Evolutionary conservation across 2,888 invertebrate genomes (phyloP).

Genomic region (Laothoe populi): DNA sequence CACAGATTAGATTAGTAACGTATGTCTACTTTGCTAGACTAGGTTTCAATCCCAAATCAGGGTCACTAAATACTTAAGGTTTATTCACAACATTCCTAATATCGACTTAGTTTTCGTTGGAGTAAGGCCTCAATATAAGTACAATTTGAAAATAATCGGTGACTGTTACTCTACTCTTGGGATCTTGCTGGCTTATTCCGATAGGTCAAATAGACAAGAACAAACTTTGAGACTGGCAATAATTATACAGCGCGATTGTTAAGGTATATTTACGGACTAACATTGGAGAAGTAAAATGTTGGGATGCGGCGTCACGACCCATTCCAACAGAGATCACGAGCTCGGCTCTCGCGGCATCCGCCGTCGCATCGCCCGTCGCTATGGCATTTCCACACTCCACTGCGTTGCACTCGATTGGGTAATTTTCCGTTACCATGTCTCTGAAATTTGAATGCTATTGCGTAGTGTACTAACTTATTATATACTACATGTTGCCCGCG

Average conservation of each 20-base stretch:
- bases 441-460: neutral
- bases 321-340: conserved; percentile 46
- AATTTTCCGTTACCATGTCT: neutral
- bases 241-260: conserved; percentile 5
- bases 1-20: neutral
- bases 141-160: no score
- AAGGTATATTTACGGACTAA: neutral
- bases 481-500: no score
- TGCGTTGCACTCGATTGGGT: conserved; percentile 46
- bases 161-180: no score
- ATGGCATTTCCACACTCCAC: conserved; percentile 34
- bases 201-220: neutral
- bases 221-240: neutral
- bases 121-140: no score
- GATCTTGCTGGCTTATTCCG: neutral
- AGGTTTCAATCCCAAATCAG: neutral
- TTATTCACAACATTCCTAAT: no score
- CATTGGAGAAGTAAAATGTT: neutral
- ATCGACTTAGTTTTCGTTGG: no score
- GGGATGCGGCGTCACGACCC: conserved; percentile 43
- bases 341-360: conserved; percentile 32
- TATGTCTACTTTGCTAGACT: neutral
- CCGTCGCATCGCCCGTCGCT: conserved; percentile 28
- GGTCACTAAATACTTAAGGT: no score
- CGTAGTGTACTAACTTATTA: neutral